Conservation (phyloP, 2,888 invertebrate genomes). For the Pterobdella sp. region DNA sequence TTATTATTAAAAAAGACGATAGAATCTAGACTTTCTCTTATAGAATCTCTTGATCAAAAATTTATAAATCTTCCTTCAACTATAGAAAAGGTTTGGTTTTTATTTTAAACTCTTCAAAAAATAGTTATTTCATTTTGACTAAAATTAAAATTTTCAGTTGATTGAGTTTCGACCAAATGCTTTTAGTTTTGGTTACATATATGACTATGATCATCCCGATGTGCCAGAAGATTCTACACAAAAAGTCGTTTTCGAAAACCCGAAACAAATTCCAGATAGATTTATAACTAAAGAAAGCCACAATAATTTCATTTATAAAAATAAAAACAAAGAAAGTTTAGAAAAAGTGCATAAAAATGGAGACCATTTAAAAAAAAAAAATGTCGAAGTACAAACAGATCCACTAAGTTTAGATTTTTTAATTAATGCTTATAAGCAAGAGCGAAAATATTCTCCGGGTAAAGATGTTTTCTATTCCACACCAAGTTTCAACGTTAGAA, state of each 20-base stretch:
- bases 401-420: neutral
- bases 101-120: too few species aligned
- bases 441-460: neutral
- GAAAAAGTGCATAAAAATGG: neutral
- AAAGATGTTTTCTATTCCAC: conserved; percentile 8
- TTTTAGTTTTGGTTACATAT: conserved; percentile 21
- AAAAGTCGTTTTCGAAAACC: too few species aligned
- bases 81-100: neutral
- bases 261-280: too few species aligned
- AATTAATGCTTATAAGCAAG: conserved; percentile 7
- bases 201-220: conserved; percentile 21
- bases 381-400: neutral
- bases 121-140: neutral
- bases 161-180: conserved; percentile 24
- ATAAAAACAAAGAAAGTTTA: neutral
- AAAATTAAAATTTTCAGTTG: conserved; percentile 4
- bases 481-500: neutral
- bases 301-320: neutral
- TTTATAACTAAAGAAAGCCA: too few species aligned
- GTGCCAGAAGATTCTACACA: neutral
- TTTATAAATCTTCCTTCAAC: neutral
- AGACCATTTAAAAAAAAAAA: neutral
- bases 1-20: conserved; percentile 51
- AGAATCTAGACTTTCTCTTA: conserved; percentile 47
- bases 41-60: neutral